These are phyloP conservation scores for Enteromius radiatus DNA, from an alignment of 2,797 vertebrate genomes.

Conservation along the genomic window DNA sequence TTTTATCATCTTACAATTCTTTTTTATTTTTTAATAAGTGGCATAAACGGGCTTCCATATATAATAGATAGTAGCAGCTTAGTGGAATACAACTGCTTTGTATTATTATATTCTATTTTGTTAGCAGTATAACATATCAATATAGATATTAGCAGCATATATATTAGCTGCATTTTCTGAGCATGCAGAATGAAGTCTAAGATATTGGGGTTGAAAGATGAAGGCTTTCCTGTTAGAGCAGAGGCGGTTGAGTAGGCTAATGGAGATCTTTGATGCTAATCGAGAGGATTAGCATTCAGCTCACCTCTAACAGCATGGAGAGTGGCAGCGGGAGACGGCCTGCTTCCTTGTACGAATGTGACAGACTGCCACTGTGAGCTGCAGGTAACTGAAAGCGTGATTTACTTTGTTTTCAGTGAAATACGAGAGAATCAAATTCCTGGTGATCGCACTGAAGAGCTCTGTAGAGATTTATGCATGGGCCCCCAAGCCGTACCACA, in stretches of 20 bases:
- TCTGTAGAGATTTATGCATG: constrained; percentile 91
- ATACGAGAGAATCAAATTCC: constrained; percentile 91
- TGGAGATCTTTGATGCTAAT: constrained; percentile 26
- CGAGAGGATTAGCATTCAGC: neutral
- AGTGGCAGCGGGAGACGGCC: neutral
- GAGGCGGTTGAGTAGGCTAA: neutral
- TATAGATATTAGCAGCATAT: neutral
- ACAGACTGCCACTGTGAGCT: constrained; percentile 26
- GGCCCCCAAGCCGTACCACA: constrained; percentile 92
- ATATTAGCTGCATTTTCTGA: neutral
- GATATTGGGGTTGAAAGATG: neutral
- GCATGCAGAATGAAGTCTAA: neutral
- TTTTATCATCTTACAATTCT: too few relatives aligned
- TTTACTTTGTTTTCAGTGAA: constrained; percentile 77
- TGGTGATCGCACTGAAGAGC: constrained; percentile 91
- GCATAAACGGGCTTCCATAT: too few relatives aligned
- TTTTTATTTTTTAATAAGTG: too few relatives aligned
- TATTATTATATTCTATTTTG: neutral
- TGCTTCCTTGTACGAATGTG: constrained; percentile 28
- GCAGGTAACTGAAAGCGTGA: constrained; percentile 19
- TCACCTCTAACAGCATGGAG: constrained; percentile 1
- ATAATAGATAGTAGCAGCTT: neutral
- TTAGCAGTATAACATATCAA: neutral
- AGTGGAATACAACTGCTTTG: neutral
- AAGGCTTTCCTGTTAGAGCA: neutral